Base-by-base conservation (phyloP, 2,888 invertebrate species). In the Sarcophaga subvicina region DNA sequence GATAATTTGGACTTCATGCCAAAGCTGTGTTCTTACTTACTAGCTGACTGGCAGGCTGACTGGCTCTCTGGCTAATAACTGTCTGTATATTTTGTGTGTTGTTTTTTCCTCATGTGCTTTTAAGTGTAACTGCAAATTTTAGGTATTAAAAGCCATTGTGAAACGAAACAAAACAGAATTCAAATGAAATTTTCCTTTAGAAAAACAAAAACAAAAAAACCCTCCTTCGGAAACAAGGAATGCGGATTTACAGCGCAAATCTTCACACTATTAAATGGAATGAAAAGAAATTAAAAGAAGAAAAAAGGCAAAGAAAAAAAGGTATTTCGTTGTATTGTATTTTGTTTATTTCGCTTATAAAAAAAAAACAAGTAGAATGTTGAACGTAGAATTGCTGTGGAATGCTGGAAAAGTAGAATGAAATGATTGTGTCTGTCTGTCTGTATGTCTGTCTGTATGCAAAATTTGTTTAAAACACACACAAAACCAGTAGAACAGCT, bases 241-340 rank as follows among this genome's bases (percentile, higher is more conserved):
- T 88, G 88, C 88, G 81, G 80, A 76, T 80, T 82, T 79, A 80
- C 86, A 79, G 83, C 81, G 62, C 86, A 88, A 88, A 88, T 86
- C 79, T 88, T 88, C 81, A 84, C 88, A 88, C 86, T 81, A 76
- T 84, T 80, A 80, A 37, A 70, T 49, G 66, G 25, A 82, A 82
- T 47, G 2, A 63, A 77, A 76, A 59, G 14, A 59, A 17, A 37
- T 37, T 37, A 37, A 37, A 37, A 37, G 37, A 37, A 37, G 10
- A 3, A 37, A 5, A 2, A 59, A 59, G 10, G 10, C 4, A 6
- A 37, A 4, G 2, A 59, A 59, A 17, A 12, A 14, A 59, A 59
- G n/a, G n/a, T 5, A 59, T 59, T n/a, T 59, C 17, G 59, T 59
- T 59, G 59, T 59, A 59, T 59, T 59, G 4, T 59, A 59, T 59